These are phyloP conservation scores for Mormyrops boulengeri DNA, from an alignment of 2,797 vertebrate species.

Conservation along the genomic window DNA sequence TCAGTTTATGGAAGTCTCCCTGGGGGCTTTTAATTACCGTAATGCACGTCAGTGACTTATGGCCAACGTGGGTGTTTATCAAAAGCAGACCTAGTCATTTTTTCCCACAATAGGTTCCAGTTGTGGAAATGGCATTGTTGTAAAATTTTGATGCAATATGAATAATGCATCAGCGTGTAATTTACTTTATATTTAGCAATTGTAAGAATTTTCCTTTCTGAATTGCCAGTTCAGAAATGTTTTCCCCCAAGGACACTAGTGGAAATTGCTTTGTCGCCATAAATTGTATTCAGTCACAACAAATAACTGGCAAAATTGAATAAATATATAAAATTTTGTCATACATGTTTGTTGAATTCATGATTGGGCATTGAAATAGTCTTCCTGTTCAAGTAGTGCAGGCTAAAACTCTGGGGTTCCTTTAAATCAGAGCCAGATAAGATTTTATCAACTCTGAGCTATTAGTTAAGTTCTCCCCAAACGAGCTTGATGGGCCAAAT, in stretches of 20 bases:
- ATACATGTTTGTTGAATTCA: neutral
- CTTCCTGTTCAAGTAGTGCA: too few relatives aligned
- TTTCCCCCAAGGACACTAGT: neutral
- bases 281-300: neutral
- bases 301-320: neutral
- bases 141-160: neutral
- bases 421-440: too few relatives aligned
- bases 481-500: too few relatives aligned
- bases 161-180: neutral
- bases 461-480: too few relatives aligned
- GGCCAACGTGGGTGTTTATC: neutral
- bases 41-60: constrained; percentile 8
- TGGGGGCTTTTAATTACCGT: constrained; percentile 24
- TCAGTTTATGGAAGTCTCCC: constrained; percentile 44
- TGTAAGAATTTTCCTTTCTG: neutral
- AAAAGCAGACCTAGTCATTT: neutral
- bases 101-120: neutral
- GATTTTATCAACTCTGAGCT: too few relatives aligned
- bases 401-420: too few relatives aligned
- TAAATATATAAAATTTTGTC: neutral
- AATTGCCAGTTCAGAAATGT: neutral
- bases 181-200: neutral
- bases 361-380: neutral
- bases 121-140: neutral
- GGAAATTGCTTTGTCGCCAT: neutral